A percentile compares a stretch with the other conserved stretches of the same genome.
These are phyloP conservation scores for Pseudoips prasinana DNA, from an alignment of 2,888 invertebrate species.

Conservation along the genomic window DNA sequence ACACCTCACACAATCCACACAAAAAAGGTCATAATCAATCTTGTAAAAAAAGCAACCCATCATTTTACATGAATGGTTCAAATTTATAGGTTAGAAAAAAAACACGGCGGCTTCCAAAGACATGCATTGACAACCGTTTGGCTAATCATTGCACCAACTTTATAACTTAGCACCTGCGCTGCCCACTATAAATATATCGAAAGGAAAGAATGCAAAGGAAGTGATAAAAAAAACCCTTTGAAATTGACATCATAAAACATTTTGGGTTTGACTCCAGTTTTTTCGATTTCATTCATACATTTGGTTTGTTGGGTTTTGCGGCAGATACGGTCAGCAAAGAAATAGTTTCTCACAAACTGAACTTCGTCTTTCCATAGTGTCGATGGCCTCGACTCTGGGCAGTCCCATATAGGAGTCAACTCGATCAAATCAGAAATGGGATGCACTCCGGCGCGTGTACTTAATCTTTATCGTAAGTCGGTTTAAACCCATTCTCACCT, in stretches of 20 bases:
- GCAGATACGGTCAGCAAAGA: too few relatives aligned
- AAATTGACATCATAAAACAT: slow-evolving; percentile 59
- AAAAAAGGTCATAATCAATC: slow-evolving; percentile 29
- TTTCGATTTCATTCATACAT: slow-evolving; percentile 65
- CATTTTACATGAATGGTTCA: slow-evolving; percentile 35
- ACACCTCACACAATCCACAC: too few relatives aligned
- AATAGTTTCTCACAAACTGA: too few relatives aligned
- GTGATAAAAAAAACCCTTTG: slow-evolving; percentile 54
- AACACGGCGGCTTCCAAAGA: slow-evolving; percentile 47
- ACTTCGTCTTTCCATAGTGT: too few relatives aligned
- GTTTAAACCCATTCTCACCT: too few relatives aligned
- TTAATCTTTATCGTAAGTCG: too few relatives aligned
- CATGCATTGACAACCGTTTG: slow-evolving; percentile 59
- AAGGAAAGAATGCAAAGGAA: slow-evolving; percentile 67
- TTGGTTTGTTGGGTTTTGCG: too few relatives aligned
- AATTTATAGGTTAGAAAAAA: slow-evolving; percentile 40
- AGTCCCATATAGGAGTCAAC: too few relatives aligned
- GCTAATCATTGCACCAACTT: slow-evolving; percentile 67
- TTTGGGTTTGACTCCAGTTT: slow-evolving; percentile 50
- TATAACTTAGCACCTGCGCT: slow-evolving; percentile 72
- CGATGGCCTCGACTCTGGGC: too few relatives aligned
- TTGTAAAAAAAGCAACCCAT: slow-evolving; percentile 27
- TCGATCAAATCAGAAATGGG: too few relatives aligned
- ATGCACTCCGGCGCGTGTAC: too few relatives aligned
- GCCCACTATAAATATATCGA: slow-evolving; percentile 45